Conservation (phyloP, 1,140 invertebrate species). For the Carposina sasakii region DNA sequence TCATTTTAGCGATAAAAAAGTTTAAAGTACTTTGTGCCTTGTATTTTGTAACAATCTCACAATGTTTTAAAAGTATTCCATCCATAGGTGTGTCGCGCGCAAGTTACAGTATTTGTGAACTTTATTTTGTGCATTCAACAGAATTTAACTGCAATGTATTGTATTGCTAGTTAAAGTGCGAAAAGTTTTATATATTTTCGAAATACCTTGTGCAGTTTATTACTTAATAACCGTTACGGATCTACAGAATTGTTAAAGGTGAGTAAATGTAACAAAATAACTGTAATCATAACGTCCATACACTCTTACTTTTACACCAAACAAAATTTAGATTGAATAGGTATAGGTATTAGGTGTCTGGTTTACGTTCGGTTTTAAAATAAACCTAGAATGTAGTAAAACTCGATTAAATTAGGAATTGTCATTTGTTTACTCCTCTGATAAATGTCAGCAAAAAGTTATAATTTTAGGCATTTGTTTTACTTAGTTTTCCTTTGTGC, state of each 20-base stretch:
- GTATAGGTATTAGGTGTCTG: not conserved
- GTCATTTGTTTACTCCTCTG: constrained; percentile 13
- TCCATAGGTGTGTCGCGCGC: constrained; percentile 47
- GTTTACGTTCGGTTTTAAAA: constrained; percentile 17
- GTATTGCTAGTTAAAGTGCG: constrained; percentile 36
- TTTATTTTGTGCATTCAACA: constrained; percentile 55
- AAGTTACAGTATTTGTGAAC: constrained; percentile 50
- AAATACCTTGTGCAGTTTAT: constrained; percentile 26
- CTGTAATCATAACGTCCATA: constrained; percentile 34
- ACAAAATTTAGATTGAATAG: not conserved
- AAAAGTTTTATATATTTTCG: constrained; percentile 20
- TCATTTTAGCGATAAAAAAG: constrained; percentile 18
- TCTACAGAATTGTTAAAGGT: constrained; percentile 45
- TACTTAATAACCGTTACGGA: constrained; percentile 26
- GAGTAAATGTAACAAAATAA: constrained; percentile 54
- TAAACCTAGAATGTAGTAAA: constrained; percentile 13
- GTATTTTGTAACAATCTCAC: constrained; percentile 1
- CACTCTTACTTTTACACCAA: constrained; percentile 5
- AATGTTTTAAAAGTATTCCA: not conserved
- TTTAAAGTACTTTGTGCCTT: constrained; percentile 13
- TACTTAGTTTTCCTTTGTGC: too few relatives aligned
- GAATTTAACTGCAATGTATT: constrained; percentile 47
- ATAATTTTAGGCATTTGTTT: constrained; percentile 30
- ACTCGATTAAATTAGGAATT: constrained; percentile 26
- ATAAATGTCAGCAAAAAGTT: constrained; percentile 17